A percentile compares a stretch with the other conserved stretches of the same genome.
Evolutionary conservation across 1,140 invertebrate genomes (phyloP).

Genomic region (Brachionus manjavacas): DNA sequence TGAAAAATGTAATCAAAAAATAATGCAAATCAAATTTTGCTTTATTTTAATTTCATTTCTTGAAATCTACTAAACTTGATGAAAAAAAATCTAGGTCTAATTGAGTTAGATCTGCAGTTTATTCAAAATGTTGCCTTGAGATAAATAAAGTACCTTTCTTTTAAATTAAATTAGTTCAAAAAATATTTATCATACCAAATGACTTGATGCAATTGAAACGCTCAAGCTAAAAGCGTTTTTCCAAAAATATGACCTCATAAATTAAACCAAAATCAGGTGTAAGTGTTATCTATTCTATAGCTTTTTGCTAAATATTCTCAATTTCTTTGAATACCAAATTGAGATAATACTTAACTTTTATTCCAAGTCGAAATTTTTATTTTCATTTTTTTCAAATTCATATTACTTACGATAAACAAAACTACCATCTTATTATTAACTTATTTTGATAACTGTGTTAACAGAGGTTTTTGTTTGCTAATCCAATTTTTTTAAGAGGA

Average conservation of each 20-base stretch:
- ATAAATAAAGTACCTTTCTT: not conserved
- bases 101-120: not conserved
- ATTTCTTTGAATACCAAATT: not conserved
- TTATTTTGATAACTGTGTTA: not conserved
- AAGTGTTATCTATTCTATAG: not conserved
- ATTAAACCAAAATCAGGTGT: not conserved
- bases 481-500: not conserved
- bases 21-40: not conserved
- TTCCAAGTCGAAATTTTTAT: not conserved
- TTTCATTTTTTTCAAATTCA: not conserved
- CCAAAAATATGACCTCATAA: not conserved
- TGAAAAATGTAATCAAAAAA: not conserved
- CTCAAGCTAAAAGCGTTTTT: not conserved
- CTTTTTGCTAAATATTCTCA: not conserved
- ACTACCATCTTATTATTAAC: not conserved
- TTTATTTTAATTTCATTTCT: not conserved
- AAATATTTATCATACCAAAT: not conserved
- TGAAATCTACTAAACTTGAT: not conserved
- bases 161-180: not conserved
- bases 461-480: not conserved
- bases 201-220: not conserved
- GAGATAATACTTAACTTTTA: not conserved
- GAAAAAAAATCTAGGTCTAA: not conserved
- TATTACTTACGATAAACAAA: not conserved
- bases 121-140: not conserved